Percentiles rank a stretch among this genome's conserved stretches.
Evolutionary conservation across 92 coral and sea anemone species (phyloP).

Genomic region (Micromussa lordhowensis): DNA sequence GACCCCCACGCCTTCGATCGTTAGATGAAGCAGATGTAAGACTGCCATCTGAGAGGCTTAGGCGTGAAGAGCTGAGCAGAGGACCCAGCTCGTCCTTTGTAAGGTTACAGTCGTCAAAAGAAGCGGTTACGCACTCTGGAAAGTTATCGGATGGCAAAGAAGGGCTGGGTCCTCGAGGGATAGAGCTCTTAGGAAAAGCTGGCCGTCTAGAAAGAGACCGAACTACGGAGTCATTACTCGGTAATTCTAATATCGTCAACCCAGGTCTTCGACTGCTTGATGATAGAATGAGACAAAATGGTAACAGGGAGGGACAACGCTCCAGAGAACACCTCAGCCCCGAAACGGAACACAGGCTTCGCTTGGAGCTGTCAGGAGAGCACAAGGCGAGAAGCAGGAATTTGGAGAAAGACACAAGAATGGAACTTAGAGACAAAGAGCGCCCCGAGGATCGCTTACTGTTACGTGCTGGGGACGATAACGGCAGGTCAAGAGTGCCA

Average conservation of each 20-base stretch:
- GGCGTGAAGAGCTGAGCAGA: constrained; percentile 76
- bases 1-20: constrained; percentile 89
- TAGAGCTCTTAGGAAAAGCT: constrained; percentile 31
- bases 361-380: constrained; percentile 66
- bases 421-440: constrained; percentile 41
- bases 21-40: constrained; percentile 78
- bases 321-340: constrained; percentile 44
- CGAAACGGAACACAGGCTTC: constrained; percentile 60
- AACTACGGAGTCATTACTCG: constrained; percentile 50
- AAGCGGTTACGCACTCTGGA: constrained; percentile 63
- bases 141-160: constrained; percentile 69
- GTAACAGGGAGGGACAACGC: constrained; percentile 62
- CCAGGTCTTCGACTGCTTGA: constrained; percentile 68
- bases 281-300: constrained; percentile 56
- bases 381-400: constrained; percentile 72
- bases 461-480: constrained; percentile 33
- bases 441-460: constrained; percentile 55
- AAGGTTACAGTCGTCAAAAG: constrained; percentile 61
- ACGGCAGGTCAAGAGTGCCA: constrained; percentile 45
- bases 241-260: constrained; percentile 70
- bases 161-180: constrained; percentile 32
- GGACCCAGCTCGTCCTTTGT: constrained; percentile 49
- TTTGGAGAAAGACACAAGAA: constrained; percentile 73
- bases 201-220: constrained; percentile 38
- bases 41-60: constrained; percentile 66